A percentile compares a stretch with the other conserved stretches of the same genome.
Conservation (phyloP, 2,888 invertebrate species). For the Scaptomyza caliginosa region DNA sequence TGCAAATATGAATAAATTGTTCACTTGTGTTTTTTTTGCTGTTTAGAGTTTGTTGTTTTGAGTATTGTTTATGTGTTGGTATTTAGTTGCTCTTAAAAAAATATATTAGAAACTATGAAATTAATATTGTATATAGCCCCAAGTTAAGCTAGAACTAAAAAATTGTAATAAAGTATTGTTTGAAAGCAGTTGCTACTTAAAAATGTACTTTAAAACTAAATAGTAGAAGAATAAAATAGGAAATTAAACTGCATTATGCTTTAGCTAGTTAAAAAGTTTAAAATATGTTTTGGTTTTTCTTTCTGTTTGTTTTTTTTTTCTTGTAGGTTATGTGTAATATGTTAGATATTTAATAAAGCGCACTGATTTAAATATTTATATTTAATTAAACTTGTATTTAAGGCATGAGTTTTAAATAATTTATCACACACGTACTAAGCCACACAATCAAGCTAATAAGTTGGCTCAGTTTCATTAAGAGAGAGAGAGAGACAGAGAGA, state of each 20-base stretch:
- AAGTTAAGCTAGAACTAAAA: slow-evolving; percentile 35
- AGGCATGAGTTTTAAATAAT: slow-evolving; percentile 65
- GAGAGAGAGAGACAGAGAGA: too few relatives aligned
- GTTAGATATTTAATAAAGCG: slow-evolving; percentile 61
- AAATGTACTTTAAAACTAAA: slow-evolving; percentile 46
- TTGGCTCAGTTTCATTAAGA: slow-evolving; percentile 20
- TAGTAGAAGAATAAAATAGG: slow-evolving; percentile 44
- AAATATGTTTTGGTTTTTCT: slow-evolving; percentile 38
- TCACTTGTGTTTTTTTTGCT: slow-evolving; percentile 32
- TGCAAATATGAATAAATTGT: slow-evolving; percentile 25
- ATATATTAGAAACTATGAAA: slow-evolving; percentile 31
- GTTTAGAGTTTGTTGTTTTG: slow-evolving; percentile 40
- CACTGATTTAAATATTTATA: slow-evolving; percentile 55
- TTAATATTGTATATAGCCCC: slow-evolving; percentile 20
- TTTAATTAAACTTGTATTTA: slow-evolving; percentile 52
- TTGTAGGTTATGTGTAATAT: slow-evolving; percentile 41
- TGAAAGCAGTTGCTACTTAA: slow-evolving; percentile 42
- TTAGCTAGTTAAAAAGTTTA: slow-evolving; percentile 55
- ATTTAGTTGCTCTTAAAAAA: slow-evolving; percentile 70
- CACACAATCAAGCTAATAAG: slow-evolving; percentile 47
- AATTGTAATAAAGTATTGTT: slow-evolving; percentile 33
- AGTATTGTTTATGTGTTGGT: slow-evolving; percentile 62
- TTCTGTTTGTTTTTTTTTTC: slow-evolving; percentile 24
- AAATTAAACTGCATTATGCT: slow-evolving; percentile 58
- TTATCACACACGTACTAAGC: slow-evolving; percentile 71